These are phyloP conservation scores for Orchesella cincta DNA, from an alignment of 1,140 invertebrate genomes.

Conservation along the genomic window DNA sequence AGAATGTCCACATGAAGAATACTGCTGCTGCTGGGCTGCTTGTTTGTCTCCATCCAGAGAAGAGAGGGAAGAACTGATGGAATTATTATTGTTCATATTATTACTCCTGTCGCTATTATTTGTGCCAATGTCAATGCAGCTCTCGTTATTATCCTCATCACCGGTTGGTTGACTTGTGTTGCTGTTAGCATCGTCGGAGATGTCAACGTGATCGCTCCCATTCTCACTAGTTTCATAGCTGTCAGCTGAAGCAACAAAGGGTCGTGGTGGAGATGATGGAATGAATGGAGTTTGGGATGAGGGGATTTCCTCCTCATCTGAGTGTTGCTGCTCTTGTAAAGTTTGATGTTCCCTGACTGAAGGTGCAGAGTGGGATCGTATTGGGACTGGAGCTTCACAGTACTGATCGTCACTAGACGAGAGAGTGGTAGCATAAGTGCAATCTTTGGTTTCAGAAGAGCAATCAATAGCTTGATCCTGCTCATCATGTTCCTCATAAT, in stretches of 20 bases:
- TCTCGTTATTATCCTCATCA: conserved; percentile 15
- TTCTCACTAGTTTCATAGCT: conserved; percentile 5
- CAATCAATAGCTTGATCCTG: too few species aligned
- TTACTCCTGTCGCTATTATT: conserved; percentile 31
- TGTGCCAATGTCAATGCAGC: conserved; percentile 23
- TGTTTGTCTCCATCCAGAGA: conserved; percentile 22
- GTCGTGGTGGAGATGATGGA: not conserved
- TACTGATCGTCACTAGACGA: conserved; percentile 7
- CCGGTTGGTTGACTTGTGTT: not conserved
- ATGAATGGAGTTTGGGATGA: conserved; percentile 5
- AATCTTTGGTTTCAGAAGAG: conserved; percentile 47
- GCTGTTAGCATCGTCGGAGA: not conserved
- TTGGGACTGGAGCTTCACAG: too few species aligned
- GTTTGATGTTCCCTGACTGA: not conserved
- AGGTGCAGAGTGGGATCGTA: not conserved
- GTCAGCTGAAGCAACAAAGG: not conserved
- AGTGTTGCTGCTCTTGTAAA: not conserved
- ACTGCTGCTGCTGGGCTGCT: conserved; percentile 49
- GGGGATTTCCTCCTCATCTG: not conserved
- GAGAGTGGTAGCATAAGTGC: conserved; percentile 11
- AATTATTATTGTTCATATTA: not conserved
- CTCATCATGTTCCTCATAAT: not conserved
- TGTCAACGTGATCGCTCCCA: not conserved
- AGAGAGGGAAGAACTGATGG: not conserved
- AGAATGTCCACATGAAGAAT: conserved; percentile 65